Conservation (phyloP, 2,888 invertebrate genomes). For the Sinelater perroti region DNA sequence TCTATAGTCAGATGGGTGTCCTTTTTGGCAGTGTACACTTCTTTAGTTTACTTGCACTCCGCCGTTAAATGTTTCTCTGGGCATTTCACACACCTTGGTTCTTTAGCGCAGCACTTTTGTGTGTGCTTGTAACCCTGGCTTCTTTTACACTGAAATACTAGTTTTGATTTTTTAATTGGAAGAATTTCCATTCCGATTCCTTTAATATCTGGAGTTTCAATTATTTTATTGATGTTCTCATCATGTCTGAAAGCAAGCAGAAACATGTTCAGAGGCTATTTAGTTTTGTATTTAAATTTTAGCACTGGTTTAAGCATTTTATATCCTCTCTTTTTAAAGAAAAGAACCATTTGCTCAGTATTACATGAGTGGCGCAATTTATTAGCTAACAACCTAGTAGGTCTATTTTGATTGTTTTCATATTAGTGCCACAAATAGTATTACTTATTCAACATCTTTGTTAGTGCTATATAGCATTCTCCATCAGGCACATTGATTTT, state of each 20-base stretch:
- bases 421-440: conserved; percentile 14
- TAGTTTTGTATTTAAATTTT: conserved; percentile 23
- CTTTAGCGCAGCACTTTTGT: conserved; percentile 40
- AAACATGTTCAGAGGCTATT: conserved; percentile 26
- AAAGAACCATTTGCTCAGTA: conserved; percentile 10
- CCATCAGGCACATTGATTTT: conserved; percentile 10
- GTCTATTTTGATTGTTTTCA: conserved; percentile 30
- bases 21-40: conserved; percentile 39
- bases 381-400: conserved; percentile 17
- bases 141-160: conserved; percentile 38
- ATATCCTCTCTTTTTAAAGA: conserved; percentile 18
- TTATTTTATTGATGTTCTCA: conserved; percentile 29
- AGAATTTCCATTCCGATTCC: conserved; percentile 10
- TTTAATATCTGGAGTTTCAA: conserved; percentile 21
- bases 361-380: conserved; percentile 16
- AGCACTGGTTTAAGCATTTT: conserved; percentile 8
- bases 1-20: conserved; percentile 44
- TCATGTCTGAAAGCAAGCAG: conserved; percentile 23
- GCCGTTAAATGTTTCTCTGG: conserved; percentile 35
- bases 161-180: conserved; percentile 23
- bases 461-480: conserved; percentile 2
- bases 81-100: conserved; percentile 35
- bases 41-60: conserved; percentile 34
- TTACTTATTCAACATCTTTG: not conserved
- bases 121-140: conserved; percentile 44